Percentiles rank a stretch among this genome's conserved stretches.
phyloP scores from a whole-genome alignment of 2,888 invertebrate genomes.

The Yponomeuta sedellus region DNA sequence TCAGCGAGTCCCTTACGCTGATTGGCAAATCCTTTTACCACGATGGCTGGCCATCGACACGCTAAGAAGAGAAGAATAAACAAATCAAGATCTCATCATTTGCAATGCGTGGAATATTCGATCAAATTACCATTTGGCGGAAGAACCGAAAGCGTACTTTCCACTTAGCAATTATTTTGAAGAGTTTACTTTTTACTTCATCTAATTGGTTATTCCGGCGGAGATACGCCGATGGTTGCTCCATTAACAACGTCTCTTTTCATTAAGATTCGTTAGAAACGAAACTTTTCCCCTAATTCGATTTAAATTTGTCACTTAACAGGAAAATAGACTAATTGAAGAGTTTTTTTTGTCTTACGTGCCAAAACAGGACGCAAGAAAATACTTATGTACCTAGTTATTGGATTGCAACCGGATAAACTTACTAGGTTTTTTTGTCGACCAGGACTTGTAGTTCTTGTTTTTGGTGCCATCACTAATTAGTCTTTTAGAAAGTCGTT shows the following conservation, averaged over 20 bases:
- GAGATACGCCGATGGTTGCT: constrained; percentile 8
- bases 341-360: constrained; percentile 33
- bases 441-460: too few species aligned
- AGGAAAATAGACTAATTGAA: constrained; percentile 12
- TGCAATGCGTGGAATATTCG: not conserved
- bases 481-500: too few species aligned
- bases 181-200: constrained; percentile 20
- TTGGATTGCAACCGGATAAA: too few species aligned
- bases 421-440: too few species aligned
- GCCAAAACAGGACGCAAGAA: constrained; percentile 24
- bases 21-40: too few species aligned
- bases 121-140: not conserved
- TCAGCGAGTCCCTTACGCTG: too few species aligned
- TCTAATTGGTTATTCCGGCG: constrained; percentile 16
- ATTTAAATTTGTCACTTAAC: constrained; percentile 12
- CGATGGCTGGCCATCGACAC: too few species aligned
- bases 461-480: too few species aligned
- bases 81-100: not conserved
- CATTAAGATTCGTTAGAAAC: constrained; percentile 3
- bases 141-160: constrained; percentile 17
- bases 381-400: too few species aligned
- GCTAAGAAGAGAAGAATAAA: too few species aligned
- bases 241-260: constrained; percentile 13
- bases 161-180: too few species aligned
- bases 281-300: constrained; percentile 14